Evolutionary conservation across 2,113 vertebrate species (phyloP), one percentile per base, ranked within the genome.

Genomic region (Lepus europaeus): DNA sequence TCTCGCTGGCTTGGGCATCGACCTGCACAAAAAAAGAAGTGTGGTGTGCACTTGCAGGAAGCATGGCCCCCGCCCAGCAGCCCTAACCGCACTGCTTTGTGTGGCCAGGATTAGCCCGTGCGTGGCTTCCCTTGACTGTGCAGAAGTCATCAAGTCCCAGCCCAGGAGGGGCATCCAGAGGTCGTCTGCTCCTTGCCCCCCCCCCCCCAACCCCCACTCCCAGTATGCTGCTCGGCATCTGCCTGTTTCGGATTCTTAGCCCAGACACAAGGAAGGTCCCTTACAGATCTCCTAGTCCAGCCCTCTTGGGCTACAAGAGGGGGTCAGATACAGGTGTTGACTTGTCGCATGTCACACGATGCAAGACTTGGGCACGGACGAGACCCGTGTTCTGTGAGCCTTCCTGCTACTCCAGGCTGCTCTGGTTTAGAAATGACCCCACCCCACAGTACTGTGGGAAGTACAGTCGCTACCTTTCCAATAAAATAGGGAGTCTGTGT

Each of bases 21-120:
- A 93, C 88, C 23, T 5, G 89, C 97, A 98, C 97, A 97, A 97
- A 97, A 97, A 96, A 96, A 87, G 96, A 88, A 94, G 61, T 96
- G 96, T 45, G 64, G 39, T 88, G 93, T 86, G 81, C 88, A 64
- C 94, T 76, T 9, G 94, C 92, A 86, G 93, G 87, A 93, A 97
- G 97, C 93, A 73, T 27, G 13, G 36, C 79, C 90, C 63, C 96
- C 97, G 78, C 96, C 96, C 97, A 84, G 39, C 77, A 77, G 17
- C 90, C 61, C 74, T 29, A 72, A 89, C 53, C 82, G 9, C 90
- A 19, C 77, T 0, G 33, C 72, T 39, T 90, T 87, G 89, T 97
- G 31, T 95, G 96, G 77, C 63, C 63, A n/a, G 69, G 91, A 49
- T 88, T 97, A 84, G 97, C 96, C 95, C 63, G 64, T 19, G 14